Percentiles rank a stretch among this genome's conserved stretches.
These are phyloP conservation scores for Pocillopora damicornis DNA, from an alignment of 64 coral and sea anemone genomes.

Conservation along the genomic window DNA sequence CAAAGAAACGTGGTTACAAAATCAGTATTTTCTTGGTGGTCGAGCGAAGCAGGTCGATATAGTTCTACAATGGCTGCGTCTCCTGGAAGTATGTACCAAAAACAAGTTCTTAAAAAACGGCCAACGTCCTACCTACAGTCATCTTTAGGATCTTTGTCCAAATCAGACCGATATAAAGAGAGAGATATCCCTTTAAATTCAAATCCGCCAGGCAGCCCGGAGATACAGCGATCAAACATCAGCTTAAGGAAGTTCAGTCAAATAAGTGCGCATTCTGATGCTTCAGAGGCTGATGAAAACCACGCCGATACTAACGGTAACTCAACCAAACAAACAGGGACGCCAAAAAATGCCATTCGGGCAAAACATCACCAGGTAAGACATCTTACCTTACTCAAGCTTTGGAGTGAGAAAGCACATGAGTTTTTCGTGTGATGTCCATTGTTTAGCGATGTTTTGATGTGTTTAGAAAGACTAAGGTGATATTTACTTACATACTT, in stretches of 20 bases:
- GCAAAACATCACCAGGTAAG: constrained; percentile 8
- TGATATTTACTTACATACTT: constrained; percentile 8
- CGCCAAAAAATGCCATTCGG: background rate
- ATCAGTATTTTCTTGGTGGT: background rate
- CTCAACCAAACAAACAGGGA: background rate
- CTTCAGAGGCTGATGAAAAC: background rate
- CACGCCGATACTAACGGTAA: background rate
- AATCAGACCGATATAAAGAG: background rate
- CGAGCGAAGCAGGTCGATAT: background rate
- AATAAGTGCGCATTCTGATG: constrained; percentile 6
- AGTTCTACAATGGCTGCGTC: background rate
- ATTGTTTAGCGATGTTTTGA: background rate
- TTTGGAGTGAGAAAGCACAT: background rate
- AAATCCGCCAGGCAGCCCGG: background rate
- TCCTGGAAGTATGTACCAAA: constrained; percentile 27
- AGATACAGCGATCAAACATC: background rate
- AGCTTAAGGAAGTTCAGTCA: constrained; percentile 27
- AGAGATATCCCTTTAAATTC: constrained; percentile 10
- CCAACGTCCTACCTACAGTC: background rate
- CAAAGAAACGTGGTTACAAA: background rate
- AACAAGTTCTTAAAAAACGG: background rate
- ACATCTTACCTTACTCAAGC: background rate
- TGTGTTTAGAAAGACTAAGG: background rate
- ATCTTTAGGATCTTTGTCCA: background rate
- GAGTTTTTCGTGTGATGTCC: background rate